A percentile compares a stretch with the other conserved stretches of the same genome.
Conservation (phyloP, 2,113 vertebrate genomes). For the Ascaphus truei region DNA sequence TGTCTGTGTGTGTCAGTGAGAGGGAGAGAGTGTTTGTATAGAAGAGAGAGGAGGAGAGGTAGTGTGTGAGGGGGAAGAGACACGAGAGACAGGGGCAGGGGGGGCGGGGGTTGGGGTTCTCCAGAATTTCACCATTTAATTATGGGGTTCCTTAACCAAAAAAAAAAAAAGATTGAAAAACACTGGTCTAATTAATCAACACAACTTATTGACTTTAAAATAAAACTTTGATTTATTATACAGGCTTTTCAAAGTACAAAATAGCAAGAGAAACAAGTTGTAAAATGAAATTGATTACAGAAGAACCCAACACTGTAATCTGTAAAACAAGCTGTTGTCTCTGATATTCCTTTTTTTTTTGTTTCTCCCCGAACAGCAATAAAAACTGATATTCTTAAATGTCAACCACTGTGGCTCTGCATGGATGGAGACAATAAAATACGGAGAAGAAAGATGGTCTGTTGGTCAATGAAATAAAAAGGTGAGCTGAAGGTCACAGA, state of each 20-base stretch:
- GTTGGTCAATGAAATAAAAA: too few species aligned
- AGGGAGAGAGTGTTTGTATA: too few species aligned
- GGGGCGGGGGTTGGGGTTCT: too few species aligned
- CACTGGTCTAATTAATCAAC: too few species aligned
- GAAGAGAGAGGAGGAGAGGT: too few species aligned
- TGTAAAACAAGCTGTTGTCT: not conserved
- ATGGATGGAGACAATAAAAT: not conserved
- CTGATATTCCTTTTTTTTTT: not conserved
- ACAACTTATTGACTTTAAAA: constrained; percentile 7
- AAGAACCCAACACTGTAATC: constrained; percentile 3
- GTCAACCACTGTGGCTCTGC: not conserved
- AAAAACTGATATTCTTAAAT: not conserved
- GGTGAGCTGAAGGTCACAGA: not conserved
- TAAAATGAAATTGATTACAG: constrained; percentile 21
- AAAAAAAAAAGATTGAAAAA: too few species aligned
- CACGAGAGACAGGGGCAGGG: too few species aligned
- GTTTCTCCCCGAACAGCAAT: not conserved
- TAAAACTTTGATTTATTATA: constrained; percentile 32
- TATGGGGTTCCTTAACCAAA: not conserved
- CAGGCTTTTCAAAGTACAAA: constrained; percentile 30
- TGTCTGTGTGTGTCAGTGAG: too few species aligned
- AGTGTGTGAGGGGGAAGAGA: too few species aligned
- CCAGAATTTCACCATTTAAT: not conserved
- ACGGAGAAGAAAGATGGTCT: not conserved
- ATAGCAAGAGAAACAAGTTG: constrained; percentile 17